Percentiles rank a stretch among this genome's conserved stretches.
Evolutionary conservation across 2,113 vertebrate species (phyloP).

Genomic region (Nerophis ophidion): DNA sequence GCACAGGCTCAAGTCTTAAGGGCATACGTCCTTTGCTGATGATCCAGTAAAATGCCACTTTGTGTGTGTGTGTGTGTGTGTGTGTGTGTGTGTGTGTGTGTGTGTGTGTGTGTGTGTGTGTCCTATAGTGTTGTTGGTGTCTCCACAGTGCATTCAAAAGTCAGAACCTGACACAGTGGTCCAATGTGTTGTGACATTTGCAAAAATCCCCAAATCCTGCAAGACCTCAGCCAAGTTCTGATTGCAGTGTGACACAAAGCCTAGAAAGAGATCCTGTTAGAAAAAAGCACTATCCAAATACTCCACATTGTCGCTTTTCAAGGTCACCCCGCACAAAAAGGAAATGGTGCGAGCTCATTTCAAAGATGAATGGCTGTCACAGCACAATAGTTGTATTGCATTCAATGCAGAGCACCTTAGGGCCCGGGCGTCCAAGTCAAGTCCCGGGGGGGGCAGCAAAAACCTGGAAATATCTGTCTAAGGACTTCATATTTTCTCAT

Average conservation of each 20-base stretch:
- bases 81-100: not conserved
- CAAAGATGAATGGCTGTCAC: slow-evolving; percentile 61
- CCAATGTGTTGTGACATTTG: no score
- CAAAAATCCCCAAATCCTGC: no score
- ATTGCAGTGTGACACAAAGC: slow-evolving; percentile 12
- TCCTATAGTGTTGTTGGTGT: no score
- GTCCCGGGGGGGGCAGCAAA: no score
- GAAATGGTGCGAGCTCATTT: slow-evolving; percentile 63
- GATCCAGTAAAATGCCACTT: not conserved
- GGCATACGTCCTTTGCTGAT: slow-evolving; percentile 29
- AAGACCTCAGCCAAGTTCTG: not conserved
- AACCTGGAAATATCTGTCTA: no score
- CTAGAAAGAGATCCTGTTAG: slow-evolving; percentile 40
- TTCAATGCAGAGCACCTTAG: slow-evolving; percentile 26
- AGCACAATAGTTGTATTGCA: slow-evolving; percentile 49
- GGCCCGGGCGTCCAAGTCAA: no score
- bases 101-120: no score
- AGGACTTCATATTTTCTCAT: no score
- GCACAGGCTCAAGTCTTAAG: slow-evolving; percentile 29
- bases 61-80: not conserved
- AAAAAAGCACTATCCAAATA: slow-evolving; percentile 27
- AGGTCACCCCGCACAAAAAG: slow-evolving; percentile 61
- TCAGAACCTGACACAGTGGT: no score
- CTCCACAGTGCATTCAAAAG: no score
- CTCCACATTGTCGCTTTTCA: slow-evolving; percentile 50